Evolutionary conservation across 2,113 vertebrate genomes (phyloP).

Genomic region (Lophura nycthemera): DNA sequence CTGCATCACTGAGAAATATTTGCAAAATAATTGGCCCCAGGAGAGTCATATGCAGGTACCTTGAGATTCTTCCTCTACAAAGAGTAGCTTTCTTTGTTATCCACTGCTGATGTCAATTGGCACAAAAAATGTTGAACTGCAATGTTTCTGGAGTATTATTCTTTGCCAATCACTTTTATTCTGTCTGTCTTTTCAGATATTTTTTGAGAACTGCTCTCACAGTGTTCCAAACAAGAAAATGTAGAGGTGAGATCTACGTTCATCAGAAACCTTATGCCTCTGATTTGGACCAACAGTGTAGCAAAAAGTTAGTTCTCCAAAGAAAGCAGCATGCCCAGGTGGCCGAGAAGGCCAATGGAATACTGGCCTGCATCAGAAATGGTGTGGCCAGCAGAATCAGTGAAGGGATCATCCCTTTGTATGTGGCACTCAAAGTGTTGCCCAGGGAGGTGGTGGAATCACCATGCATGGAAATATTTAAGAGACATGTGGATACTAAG

Average conservation of each 20-base stretch:
- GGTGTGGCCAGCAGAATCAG: background rate
- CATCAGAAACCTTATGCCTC: background rate
- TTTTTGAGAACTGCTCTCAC: background rate
- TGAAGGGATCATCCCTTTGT: background rate
- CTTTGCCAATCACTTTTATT: background rate
- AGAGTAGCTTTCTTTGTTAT: slow-evolving; percentile 17
- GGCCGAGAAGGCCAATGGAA: background rate
- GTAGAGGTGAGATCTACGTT: background rate
- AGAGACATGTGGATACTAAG: no score
- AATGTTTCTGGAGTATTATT: background rate
- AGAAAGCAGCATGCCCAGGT: background rate
- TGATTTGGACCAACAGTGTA: background rate
- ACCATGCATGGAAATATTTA: no score
- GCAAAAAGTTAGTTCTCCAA: background rate
- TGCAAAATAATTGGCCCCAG: slow-evolving; percentile 58
- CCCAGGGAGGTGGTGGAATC: no score
- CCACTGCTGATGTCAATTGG: background rate
- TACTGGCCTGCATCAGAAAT: background rate
- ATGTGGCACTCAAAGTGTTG: background rate
- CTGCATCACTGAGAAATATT: slow-evolving; percentile 35
- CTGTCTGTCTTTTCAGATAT: background rate
- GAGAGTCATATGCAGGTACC: background rate
- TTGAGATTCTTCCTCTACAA: background rate
- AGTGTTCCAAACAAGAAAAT: background rate
- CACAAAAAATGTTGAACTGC: background rate